phyloP scores from a whole-genome alignment of 1,140 invertebrate genomes.

The Ladona fulva region DNA sequence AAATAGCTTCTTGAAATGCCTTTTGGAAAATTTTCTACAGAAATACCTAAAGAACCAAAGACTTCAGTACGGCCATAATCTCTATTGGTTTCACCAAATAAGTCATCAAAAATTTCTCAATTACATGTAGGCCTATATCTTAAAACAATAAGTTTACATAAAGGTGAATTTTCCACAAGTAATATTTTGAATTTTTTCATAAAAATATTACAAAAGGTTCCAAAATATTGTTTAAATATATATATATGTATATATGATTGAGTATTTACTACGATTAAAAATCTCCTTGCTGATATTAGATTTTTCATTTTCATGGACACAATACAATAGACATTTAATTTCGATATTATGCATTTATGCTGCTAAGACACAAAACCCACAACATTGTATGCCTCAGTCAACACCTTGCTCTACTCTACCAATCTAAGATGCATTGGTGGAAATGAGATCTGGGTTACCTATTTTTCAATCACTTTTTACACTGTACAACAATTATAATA shows the following conservation, averaged over 20 bases:
- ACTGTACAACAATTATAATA: slow-evolving; percentile 7
- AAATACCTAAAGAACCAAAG: neutral
- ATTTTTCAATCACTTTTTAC: slow-evolving; percentile 5
- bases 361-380: neutral
- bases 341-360: slow-evolving; percentile 4
- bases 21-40: neutral
- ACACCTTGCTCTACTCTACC: slow-evolving; percentile 3
- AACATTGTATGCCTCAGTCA: slow-evolving; percentile 1
- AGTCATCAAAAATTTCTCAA: neutral
- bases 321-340: neutral
- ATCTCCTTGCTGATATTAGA: neutral
- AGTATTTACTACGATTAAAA: neutral
- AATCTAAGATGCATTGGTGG: neutral
- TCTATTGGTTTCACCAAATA: neutral
- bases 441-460: neutral
- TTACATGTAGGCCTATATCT: neutral
- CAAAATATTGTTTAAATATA: slow-evolving; percentile 8
- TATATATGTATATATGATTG: slow-evolving; percentile 10
- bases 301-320: neutral
- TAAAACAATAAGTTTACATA: neutral
- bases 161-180: slow-evolving; percentile 1
- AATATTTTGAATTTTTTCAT: slow-evolving; percentile 11
- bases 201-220: slow-evolving; percentile 10
- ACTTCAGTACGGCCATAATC: neutral
- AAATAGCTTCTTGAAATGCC: neutral